Conservation (phyloP, 2,797 vertebrate species). For the Valencia hispanica region DNA sequence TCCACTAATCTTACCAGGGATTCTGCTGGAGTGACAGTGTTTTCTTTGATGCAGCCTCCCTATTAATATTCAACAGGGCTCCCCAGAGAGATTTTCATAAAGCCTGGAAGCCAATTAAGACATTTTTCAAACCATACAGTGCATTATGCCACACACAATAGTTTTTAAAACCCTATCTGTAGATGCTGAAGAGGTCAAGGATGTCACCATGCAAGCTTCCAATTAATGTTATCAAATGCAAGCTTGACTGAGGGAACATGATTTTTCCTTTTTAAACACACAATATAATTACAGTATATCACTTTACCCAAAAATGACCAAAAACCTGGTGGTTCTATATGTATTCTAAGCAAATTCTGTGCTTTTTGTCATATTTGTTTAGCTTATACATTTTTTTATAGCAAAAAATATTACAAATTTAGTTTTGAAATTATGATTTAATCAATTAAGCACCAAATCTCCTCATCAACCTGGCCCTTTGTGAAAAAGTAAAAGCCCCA, state of each 20-base stretch:
- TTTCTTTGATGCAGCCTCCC: slow-evolving; percentile 73
- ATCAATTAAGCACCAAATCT: not conserved
- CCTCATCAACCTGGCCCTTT: not conserved
- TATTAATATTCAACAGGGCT: slow-evolving; percentile 77
- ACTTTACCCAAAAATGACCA: not conserved
- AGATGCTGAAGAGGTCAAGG: slow-evolving; percentile 50
- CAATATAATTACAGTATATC: not conserved
- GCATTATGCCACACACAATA: slow-evolving; percentile 51
- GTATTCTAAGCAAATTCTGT: not conserved
- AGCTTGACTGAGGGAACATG: slow-evolving; percentile 7
- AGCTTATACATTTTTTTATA: not conserved
- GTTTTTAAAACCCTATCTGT: slow-evolving; percentile 40
- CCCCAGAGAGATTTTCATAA: slow-evolving; percentile 67
- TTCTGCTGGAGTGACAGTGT: slow-evolving; percentile 60
- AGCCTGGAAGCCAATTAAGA: slow-evolving; percentile 75
- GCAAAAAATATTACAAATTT: not conserved
- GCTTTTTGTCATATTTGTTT: not conserved
- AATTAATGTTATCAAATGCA: slow-evolving; percentile 40
- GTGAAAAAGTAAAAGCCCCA: not conserved
- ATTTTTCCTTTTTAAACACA: slow-evolving; percentile 21
- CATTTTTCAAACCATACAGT: slow-evolving; percentile 52
- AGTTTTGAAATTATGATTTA: not conserved
- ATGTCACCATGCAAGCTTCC: slow-evolving; percentile 37
- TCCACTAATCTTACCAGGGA: slow-evolving; percentile 51
- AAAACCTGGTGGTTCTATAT: not conserved